Base-by-base conservation (phyloP, 2,888 invertebrate genomes). In the Leptopilina myrica region DNA sequence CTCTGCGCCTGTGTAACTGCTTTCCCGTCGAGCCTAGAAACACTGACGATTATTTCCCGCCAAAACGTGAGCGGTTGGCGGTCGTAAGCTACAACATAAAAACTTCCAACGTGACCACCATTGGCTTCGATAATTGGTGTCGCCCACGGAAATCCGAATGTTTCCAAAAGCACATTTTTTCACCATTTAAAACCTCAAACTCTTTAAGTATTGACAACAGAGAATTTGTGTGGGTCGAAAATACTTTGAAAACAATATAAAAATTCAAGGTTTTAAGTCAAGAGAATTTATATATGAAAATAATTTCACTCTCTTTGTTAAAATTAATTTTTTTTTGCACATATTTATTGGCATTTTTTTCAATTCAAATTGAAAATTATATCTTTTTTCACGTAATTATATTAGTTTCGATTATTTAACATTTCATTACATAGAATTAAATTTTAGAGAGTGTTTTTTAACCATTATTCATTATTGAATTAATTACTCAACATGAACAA, bases 31-130 rank as follows among this genome's bases (percentile, higher is more conserved):
- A 81, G 82, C 86, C 81, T 79, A 81, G 76, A 56, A 78, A 82
- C 77, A 77, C 75, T 80, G 77, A 56, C 79, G 56, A 43, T 73
- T 76, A 65, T 88, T 89, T 89, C 89, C 89, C 89, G 89, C 89
- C 89, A 88, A 89, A 88, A 89, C 80, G 49, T 78, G 33, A 3
- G 8, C 14, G 33, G 73, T 73, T 33, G 56, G 40, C 78, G 81
- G 62, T 65, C 78, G 81, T 80, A 49, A 1, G 77, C 78, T 33
- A 76, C 76, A 56, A 79, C 67, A 67, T 73, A 26, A 56, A 49
- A 69, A 69, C 8, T 53, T 40, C 40, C 33, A 69, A 73, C 33
- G 40, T 40, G 73, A 56, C 69, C 49, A 53, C 69, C 69, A 3
- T 49, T 26, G 64, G 69, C n/a, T 73, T 33, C 56, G 56, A 56